Evolutionary conservation across 2,888 invertebrate genomes (phyloP).

Genomic region (Geophilus truncorum): DNA sequence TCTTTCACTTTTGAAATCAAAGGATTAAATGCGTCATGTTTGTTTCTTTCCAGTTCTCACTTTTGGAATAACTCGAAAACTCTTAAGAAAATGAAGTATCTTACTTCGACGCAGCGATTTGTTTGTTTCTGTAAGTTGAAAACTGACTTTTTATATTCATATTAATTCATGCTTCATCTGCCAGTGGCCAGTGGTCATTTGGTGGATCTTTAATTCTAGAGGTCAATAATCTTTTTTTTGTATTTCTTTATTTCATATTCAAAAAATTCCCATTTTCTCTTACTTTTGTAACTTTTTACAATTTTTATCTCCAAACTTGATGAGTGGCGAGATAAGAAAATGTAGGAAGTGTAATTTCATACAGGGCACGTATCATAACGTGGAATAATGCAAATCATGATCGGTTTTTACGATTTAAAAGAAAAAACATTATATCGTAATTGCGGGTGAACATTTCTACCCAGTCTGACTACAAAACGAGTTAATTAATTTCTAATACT

Average conservation of each 20-base stretch:
- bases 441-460: no score
- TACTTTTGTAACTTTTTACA: neutral
- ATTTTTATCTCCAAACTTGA: neutral
- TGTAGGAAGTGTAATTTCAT: neutral
- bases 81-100: neutral
- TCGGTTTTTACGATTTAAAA: neutral
- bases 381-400: slow-evolving; percentile 17
- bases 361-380: neutral
- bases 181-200: neutral
- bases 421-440: neutral
- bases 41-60: neutral
- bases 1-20: neutral
- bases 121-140: neutral
- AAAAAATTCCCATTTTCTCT: neutral
- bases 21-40: neutral
- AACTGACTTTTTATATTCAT: neutral
- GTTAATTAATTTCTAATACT: neutral
- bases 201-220: neutral
- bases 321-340: neutral
- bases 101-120: neutral
- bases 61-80: no score
- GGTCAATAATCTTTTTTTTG: neutral
- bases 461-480: neutral
- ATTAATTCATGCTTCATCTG: neutral
- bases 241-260: neutral